Evolutionary conservation across 2,113 vertebrate species (phyloP), one percentile per base, ranked within the genome.

Genomic region (Chamaetylas fuelleborni): DNA sequence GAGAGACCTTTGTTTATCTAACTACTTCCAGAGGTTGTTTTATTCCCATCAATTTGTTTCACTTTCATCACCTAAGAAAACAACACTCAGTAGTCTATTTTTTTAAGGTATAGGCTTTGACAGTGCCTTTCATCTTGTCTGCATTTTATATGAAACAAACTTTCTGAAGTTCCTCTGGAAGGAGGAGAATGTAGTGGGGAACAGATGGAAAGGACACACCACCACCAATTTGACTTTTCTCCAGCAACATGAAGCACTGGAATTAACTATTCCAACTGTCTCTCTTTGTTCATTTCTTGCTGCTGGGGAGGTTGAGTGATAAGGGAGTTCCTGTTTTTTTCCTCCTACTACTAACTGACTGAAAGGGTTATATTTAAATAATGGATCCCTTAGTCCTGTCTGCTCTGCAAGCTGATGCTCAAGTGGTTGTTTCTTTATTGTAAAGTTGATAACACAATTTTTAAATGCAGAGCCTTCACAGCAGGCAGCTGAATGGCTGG

Each of bases 381-480:
- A 76, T 61, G 76, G 73, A 81, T 66, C 73, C 54, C 26, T 88
- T 42, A 19, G 80, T 80, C 81, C 73, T 71, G n/a, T 87, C 79
- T 84, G 72, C 34, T 91, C 50, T 85, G 24, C 38, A 91, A 77
- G 29, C 60, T 88, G 69, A 95, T 84, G 56, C 73, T 69, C 77
- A 95, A 70, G 60, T 81, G 54, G 66, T 47, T 96, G 71, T 28
- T 88, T 80, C 88, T 71, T 48, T 73, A 50, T 80, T 96, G 40
- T 84, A 36, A 76, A 92, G 81, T 38, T 79, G 84, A 58, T 95
- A 91, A 91, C 71, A 89, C 23, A 58, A 76, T 88, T 94, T 96
- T 93, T 80, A 87, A 80, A 79, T 45, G 42, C 77, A 86, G 48
- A 88, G 10, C 29, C 69, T 86, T 96, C 66, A 33, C 79, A 95